Evolutionary conservation across 2,888 invertebrate genomes (phyloP).

Genomic region (Drosophila paranaensis): DNA sequence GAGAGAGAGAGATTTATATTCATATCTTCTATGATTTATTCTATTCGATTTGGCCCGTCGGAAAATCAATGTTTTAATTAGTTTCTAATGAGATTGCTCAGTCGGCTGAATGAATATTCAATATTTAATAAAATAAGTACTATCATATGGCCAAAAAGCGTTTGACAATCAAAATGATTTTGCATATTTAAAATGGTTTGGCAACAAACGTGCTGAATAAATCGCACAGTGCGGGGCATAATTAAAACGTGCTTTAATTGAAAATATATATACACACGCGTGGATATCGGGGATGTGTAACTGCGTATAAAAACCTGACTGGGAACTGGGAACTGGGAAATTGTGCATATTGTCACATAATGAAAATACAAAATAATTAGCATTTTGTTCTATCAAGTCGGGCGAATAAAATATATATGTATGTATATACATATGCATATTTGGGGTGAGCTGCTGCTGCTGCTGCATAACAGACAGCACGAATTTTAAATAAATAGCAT

Average conservation of each 20-base stretch:
- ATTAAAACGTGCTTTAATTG: constrained; percentile 50
- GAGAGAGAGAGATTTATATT: not conserved
- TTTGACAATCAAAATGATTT: constrained; percentile 44
- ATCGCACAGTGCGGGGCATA: constrained; percentile 20
- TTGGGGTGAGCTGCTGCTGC: constrained; percentile 1
- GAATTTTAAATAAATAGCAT: constrained; percentile 54
- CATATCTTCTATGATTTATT: not conserved
- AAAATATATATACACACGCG: constrained; percentile 27
- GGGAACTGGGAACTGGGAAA: constrained; percentile 6
- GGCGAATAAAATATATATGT: constrained; percentile 43
- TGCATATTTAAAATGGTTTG: constrained; percentile 49
- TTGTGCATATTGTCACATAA: constrained; percentile 73
- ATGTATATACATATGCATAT: not conserved
- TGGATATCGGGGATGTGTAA: constrained; percentile 5
- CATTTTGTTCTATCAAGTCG: constrained; percentile 78
- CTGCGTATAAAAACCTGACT: not conserved
- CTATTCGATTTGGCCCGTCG: not conserved
- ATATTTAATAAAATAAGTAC: constrained; percentile 31
- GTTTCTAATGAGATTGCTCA: constrained; percentile 41
- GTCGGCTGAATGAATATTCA: constrained; percentile 6
- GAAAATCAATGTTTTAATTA: constrained; percentile 43
- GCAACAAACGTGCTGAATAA: constrained; percentile 22
- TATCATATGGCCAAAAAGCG: constrained; percentile 17
- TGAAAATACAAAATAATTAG: constrained; percentile 79
- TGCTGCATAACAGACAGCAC: constrained; percentile 34